Conservation (phyloP, 2,888 invertebrate genomes). For the Danaus chrysippus region DNA sequence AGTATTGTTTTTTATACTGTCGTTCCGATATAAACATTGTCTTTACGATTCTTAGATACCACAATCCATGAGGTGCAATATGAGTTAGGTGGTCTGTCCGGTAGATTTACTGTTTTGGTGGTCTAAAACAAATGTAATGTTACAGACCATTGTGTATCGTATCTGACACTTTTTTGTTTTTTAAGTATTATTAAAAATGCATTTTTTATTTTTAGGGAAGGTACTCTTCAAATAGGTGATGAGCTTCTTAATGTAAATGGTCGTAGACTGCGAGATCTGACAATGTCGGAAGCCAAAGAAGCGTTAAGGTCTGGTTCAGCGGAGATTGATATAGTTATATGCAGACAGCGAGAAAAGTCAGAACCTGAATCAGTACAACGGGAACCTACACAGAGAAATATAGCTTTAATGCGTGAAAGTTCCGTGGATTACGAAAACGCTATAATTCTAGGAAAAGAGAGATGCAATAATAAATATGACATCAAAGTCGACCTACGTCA, state of each 20-base stretch:
- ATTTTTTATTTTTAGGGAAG: slow-evolving; percentile 70
- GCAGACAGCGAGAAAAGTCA: slow-evolving; percentile 68
- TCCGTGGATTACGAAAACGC: slow-evolving; percentile 85
- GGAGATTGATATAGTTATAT: slow-evolving; percentile 83
- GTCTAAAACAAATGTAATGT: too few species aligned
- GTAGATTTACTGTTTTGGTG: too few species aligned
- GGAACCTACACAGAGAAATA: slow-evolving; percentile 46
- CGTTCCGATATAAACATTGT: too few species aligned
- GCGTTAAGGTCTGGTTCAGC: slow-evolving; percentile 80
- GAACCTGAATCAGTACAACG: slow-evolving; percentile 44
- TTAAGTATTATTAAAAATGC: slow-evolving; percentile 6
- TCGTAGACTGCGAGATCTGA: slow-evolving; percentile 81
- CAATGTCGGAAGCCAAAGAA: slow-evolving; percentile 82
- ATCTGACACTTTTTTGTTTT: too few species aligned
- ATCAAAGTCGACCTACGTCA: slow-evolving; percentile 85
- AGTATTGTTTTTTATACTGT: too few species aligned
- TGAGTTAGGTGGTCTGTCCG: too few species aligned
- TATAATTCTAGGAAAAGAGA: slow-evolving; percentile 74
- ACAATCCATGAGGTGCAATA: too few species aligned
- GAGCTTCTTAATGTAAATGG: slow-evolving; percentile 87
- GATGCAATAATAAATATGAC: slow-evolving; percentile 68
- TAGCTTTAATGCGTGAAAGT: slow-evolving; percentile 80
- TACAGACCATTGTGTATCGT: too few species aligned
- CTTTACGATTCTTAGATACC: too few species aligned
- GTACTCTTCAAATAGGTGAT: slow-evolving; percentile 83